Conservation (phyloP, 2,797 vertebrate genomes). For the Lagodon rhomboides region DNA sequence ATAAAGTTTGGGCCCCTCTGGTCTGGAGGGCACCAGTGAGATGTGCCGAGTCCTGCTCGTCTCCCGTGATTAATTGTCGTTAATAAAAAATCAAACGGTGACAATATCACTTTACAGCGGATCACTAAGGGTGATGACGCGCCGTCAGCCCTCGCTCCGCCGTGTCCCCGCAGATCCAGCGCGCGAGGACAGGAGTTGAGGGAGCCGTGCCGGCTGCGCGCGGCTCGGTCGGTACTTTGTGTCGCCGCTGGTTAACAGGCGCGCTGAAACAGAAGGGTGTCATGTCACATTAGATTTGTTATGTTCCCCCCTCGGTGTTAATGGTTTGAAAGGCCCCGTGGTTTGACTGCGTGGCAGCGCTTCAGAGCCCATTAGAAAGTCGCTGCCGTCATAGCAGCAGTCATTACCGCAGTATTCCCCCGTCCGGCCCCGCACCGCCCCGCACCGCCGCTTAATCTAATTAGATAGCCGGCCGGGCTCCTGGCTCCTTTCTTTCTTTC, state of each 20-base stretch:
- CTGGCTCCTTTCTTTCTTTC: constrained; percentile 68
- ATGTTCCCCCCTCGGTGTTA: constrained; percentile 91
- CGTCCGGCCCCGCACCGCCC: constrained; percentile 86
- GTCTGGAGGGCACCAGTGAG: no score
- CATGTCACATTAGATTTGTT: constrained; percentile 92
- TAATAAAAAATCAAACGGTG: background rate
- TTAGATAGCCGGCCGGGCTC: constrained; percentile 86
- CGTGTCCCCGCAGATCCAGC: background rate
- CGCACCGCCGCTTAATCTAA: constrained; percentile 96
- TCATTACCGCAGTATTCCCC: constrained; percentile 92
- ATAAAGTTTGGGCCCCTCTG: no score
- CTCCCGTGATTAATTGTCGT: background rate
- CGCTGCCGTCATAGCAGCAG: constrained; percentile 85
- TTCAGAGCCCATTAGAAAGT: constrained; percentile 94
- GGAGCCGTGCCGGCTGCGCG: no score
- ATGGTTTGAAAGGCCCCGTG: constrained; percentile 92
- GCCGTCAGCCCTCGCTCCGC: constrained; percentile 14
- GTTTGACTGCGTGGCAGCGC: constrained; percentile 89
- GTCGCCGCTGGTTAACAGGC: constrained; percentile 82
- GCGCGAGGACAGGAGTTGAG: constrained; percentile 1
- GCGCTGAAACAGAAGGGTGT: constrained; percentile 86
- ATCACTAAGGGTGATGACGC: constrained; percentile 3
- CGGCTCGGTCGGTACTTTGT: background rate
- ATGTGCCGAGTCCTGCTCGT: background rate
- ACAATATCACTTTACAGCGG: constrained; percentile 8